A percentile compares a stretch with the other conserved stretches of the same genome.
These are phyloP conservation scores for Cyprinella venusta DNA, from an alignment of 2,797 vertebrate species.

Conservation along the genomic window DNA sequence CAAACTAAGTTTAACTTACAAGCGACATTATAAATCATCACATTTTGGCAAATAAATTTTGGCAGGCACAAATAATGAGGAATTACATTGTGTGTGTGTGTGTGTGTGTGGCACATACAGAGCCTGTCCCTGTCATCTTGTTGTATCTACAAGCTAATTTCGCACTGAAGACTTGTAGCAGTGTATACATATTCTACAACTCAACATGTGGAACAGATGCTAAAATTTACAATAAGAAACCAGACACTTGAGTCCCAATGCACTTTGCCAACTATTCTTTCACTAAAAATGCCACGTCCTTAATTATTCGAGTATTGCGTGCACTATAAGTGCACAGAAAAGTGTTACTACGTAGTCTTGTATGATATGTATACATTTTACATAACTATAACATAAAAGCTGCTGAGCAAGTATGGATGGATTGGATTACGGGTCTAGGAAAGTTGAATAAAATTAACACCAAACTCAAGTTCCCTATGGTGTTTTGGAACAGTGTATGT, in stretches of 20 bases:
- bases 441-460: slow-evolving; percentile 55
- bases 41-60: slow-evolving; percentile 47
- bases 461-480: slow-evolving; percentile 59
- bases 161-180: slow-evolving; percentile 45
- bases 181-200: slow-evolving; percentile 52
- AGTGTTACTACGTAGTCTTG: slow-evolving; percentile 38
- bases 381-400: slow-evolving; percentile 55
- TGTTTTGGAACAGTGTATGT: slow-evolving; percentile 55
- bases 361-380: slow-evolving; percentile 59
- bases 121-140: slow-evolving; percentile 37
- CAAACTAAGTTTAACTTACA: slow-evolving; percentile 20
- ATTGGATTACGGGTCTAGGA: slow-evolving; percentile 42
- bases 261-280: slow-evolving; percentile 41
- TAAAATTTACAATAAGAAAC: slow-evolving; percentile 52
- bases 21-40: slow-evolving; percentile 37
- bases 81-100: slow-evolving; percentile 11
- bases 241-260: slow-evolving; percentile 46
- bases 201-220: slow-evolving; percentile 49
- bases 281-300: slow-evolving; percentile 54
- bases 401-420: slow-evolving; percentile 32
- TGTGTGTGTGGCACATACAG: slow-evolving; percentile 45
- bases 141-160: slow-evolving; percentile 37
- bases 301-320: slow-evolving; percentile 48
- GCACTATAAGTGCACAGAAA: slow-evolving; percentile 48
- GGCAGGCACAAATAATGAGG: slow-evolving; percentile 45